Evolutionary conservation across 2,888 invertebrate species (phyloP).

Genomic region (Drosophila koepferae): DNA sequence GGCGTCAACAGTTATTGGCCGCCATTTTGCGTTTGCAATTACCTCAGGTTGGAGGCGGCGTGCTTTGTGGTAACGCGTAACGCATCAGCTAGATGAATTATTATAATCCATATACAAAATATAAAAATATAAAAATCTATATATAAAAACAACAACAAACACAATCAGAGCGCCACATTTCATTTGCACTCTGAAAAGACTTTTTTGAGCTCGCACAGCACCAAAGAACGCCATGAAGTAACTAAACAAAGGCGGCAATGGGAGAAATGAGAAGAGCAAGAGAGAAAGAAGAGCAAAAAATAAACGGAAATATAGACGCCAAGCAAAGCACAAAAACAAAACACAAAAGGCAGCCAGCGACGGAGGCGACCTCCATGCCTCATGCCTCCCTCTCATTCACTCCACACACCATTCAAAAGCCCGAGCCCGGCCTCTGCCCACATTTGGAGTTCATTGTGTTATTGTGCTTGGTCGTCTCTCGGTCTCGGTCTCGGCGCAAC

Average conservation of each 20-base stretch:
- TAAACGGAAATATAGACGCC: constrained; percentile 59
- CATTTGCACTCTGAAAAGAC: constrained; percentile 65
- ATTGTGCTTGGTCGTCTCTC: constrained; percentile 76
- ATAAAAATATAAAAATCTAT: constrained; percentile 1
- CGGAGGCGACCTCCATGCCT: constrained; percentile 18
- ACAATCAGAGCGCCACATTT: constrained; percentile 56
- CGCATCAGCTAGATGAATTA: constrained; percentile 62
- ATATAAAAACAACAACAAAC: constrained; percentile 16
- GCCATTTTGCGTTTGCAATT: constrained; percentile 58
- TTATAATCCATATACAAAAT: constrained; percentile 56
- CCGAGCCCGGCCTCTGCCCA: constrained; percentile 60
- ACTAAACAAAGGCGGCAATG: constrained; percentile 66
- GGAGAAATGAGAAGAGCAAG: constrained; percentile 20
- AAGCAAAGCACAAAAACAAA: constrained; percentile 54
- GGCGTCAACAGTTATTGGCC: constrained; percentile 34
- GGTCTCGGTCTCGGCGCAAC: constrained; percentile 60
- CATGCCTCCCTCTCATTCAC: constrained; percentile 18
- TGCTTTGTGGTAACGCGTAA: constrained; percentile 40
- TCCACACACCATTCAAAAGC: constrained; percentile 29
- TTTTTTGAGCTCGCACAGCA: constrained; percentile 57
- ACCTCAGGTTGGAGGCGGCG: constrained; percentile 37
- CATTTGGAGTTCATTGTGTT: constrained; percentile 82
- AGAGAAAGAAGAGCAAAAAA: constrained; percentile 28
- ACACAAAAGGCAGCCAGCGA: constrained; percentile 57
- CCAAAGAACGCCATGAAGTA: constrained; percentile 58